Conservation (phyloP, 2,888 invertebrate genomes). For the Fragum sueziense region DNA sequence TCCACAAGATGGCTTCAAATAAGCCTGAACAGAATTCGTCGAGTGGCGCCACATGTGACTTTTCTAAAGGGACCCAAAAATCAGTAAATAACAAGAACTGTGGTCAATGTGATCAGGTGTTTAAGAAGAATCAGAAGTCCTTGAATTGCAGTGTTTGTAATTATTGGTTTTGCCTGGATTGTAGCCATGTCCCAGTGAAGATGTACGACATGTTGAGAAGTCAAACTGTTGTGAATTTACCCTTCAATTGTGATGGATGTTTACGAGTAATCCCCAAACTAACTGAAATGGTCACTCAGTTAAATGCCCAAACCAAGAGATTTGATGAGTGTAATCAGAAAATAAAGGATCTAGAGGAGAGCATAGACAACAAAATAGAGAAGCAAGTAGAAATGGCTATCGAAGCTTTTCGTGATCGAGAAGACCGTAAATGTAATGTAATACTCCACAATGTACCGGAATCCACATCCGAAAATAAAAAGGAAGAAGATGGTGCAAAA, state of each 20-base stretch:
- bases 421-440: conserved; percentile 25
- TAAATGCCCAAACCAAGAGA: background rate
- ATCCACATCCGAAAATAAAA: background rate
- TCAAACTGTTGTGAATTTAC: conserved; percentile 14
- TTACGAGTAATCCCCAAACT: conserved; percentile 12
- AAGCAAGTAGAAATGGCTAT: conserved; percentile 18
- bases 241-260: conserved; percentile 19
- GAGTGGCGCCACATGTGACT: too few species aligned
- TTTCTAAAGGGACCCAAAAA: too few species aligned
- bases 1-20: too few species aligned
- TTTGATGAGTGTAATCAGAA: conserved; percentile 3
- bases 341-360: background rate
- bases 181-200: conserved; percentile 15
- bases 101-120: background rate
- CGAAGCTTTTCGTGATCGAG: conserved; percentile 22
- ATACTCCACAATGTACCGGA: conserved; percentile 24
- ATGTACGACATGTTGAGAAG: conserved; percentile 18
- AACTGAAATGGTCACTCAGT: background rate
- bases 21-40: too few species aligned
- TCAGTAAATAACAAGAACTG: too few species aligned
- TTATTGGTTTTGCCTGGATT: background rate
- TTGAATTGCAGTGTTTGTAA: background rate
- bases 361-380: background rate
- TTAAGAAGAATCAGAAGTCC: background rate
- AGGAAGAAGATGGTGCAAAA: background rate